Evolutionary conservation across 2,797 vertebrate species (phyloP).

Genomic region (Liasis olivaceus): DNA sequence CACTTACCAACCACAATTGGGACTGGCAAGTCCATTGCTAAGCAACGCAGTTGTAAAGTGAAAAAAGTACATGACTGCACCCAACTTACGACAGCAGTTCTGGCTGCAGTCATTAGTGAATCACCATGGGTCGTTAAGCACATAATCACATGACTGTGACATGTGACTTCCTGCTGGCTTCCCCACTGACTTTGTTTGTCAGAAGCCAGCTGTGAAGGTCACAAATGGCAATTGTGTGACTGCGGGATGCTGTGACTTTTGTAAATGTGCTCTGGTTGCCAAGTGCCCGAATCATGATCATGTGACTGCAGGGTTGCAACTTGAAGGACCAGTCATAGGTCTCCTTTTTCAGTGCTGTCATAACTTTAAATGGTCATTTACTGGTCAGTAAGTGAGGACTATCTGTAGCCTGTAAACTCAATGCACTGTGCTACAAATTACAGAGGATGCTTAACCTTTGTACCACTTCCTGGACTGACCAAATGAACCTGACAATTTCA

Average conservation of each 20-base stretch:
- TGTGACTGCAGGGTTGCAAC: neutral
- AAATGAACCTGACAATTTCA: neutral
- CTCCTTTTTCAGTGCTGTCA: neutral
- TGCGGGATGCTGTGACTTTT: neutral
- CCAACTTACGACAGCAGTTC: neutral
- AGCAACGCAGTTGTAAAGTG: neutral
- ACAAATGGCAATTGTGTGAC: neutral
- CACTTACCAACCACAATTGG: neutral
- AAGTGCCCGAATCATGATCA: neutral
- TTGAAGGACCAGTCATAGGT: neutral
- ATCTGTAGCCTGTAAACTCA: neutral
- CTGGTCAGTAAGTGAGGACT: neutral
- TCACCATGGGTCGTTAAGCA: neutral
- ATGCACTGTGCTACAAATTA: neutral
- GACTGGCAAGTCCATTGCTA: neutral
- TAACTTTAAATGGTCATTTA: neutral
- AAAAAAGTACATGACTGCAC: neutral
- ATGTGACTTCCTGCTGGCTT: neutral
- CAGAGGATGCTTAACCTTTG: neutral
- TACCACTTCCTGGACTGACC: neutral
- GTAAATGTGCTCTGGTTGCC: neutral
- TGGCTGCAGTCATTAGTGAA: neutral
- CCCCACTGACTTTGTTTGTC: neutral
- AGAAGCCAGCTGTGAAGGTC: neutral
- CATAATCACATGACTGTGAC: neutral